A percentile compares a stretch with the other conserved stretches of the same genome.
phyloP scores from a whole-genome alignment of 2,113 vertebrate genomes.

The Entelurus aequoreus region DNA sequence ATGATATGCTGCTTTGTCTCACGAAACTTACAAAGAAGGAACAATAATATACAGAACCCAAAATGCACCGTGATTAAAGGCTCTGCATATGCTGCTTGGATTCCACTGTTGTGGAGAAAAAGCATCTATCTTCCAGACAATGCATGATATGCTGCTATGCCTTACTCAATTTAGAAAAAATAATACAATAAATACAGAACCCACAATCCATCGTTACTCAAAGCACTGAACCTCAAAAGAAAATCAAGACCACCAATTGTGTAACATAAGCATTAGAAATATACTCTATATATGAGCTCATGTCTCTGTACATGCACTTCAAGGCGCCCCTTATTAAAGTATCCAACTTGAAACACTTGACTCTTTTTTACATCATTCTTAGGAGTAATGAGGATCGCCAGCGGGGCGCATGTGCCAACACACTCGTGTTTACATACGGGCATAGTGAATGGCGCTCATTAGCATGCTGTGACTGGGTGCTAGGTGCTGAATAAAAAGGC shows the following conservation, averaged over 20 bases:
- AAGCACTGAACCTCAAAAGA: no score
- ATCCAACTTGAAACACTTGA: neutral
- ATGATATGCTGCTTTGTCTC: no score
- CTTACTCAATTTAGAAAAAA: neutral
- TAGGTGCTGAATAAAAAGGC: constrained; percentile 12
- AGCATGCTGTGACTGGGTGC: constrained; percentile 23
- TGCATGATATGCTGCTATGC: neutral
- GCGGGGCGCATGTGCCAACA: neutral
- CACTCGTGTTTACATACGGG: constrained; percentile 27
- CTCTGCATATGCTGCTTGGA: no score
- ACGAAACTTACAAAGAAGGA: no score
- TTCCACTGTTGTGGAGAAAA: neutral
- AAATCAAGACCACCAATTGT: no score
- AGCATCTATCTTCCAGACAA: neutral
- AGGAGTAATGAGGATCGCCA: neutral
- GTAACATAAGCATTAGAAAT: neutral
- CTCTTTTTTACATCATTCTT: neutral
- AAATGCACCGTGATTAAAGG: no score
- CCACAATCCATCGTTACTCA: no score
- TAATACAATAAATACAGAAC: no score
- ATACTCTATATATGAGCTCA: neutral
- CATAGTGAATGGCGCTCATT: constrained; percentile 24
- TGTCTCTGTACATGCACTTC: neutral
- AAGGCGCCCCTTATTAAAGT: neutral
- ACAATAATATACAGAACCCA: no score